Conservation (phyloP, 1,140 invertebrate species). For the Brachionus calyciflorus region DNA sequence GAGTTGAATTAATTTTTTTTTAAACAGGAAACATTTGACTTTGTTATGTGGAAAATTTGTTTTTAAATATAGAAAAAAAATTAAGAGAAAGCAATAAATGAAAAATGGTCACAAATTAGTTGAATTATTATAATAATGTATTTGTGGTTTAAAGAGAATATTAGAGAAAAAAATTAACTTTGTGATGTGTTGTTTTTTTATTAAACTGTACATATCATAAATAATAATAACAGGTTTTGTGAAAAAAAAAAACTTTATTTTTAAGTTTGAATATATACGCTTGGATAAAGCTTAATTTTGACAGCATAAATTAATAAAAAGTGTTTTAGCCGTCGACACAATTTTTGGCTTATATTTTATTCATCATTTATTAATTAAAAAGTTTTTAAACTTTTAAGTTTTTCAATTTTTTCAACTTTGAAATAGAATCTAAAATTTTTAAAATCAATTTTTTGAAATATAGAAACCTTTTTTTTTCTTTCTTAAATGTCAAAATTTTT, state of each 20-base stretch:
- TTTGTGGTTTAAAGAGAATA: too few relatives aligned
- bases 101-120: too few relatives aligned
- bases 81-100: too few relatives aligned
- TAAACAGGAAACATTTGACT: too few relatives aligned
- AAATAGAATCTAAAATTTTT: not conserved
- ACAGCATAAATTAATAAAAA: not conserved
- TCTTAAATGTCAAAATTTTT: too few relatives aligned
- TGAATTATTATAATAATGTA: too few relatives aligned
- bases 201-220: not conserved
- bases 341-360: slow-evolving; percentile 19
- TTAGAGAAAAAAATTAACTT: slow-evolving; percentile 14
- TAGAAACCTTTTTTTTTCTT: too few relatives aligned
- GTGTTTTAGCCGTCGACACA: not conserved
- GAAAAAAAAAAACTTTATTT: not conserved
- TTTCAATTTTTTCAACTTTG: not conserved
- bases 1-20: not conserved
- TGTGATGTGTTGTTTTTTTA: slow-evolving; percentile 25
- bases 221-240: not conserved
- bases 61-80: too few relatives aligned
- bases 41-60: too few relatives aligned
- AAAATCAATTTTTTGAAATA: not conserved
- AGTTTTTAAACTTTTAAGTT: too few relatives aligned
- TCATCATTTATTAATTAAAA: too few relatives aligned
- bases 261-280: not conserved
- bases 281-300: not conserved